Conservation (phyloP, 2,888 invertebrate genomes). For the Tachystola acroxantha region DNA sequence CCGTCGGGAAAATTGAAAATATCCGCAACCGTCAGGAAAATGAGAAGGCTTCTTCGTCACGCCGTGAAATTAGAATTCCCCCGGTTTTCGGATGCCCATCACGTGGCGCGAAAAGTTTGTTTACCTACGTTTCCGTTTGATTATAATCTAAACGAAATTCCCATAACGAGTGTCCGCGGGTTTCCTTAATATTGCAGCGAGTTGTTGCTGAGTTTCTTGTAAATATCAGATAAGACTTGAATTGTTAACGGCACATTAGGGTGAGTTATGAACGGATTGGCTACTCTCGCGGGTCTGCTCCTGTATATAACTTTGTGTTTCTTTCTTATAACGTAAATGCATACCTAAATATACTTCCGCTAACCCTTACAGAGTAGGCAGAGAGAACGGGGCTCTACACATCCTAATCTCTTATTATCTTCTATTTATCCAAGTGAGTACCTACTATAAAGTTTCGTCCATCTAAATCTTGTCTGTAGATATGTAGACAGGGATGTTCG, state of each 20-base stretch:
- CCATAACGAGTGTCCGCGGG: constrained; percentile 37
- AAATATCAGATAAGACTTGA: constrained; percentile 2
- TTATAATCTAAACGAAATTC: constrained; percentile 43
- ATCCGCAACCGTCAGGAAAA: constrained; percentile 73
- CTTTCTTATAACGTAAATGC: too few relatives aligned
- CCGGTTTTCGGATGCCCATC: constrained; percentile 50
- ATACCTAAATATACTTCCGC: too few relatives aligned
- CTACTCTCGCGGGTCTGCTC: too few relatives aligned
- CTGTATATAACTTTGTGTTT: too few relatives aligned
- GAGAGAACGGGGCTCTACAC: too few relatives aligned
- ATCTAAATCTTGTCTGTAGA: too few relatives aligned
- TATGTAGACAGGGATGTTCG: too few relatives aligned
- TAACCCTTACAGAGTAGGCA: too few relatives aligned
- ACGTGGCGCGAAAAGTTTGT: constrained; percentile 65
- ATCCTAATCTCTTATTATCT: too few relatives aligned
- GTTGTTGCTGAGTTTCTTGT: background rate
- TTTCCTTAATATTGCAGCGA: constrained; percentile 19
- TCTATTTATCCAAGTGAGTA: too few relatives aligned
- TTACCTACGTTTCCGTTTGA: constrained; percentile 67
- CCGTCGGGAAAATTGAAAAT: constrained; percentile 74
- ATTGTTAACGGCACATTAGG: constrained; percentile 5
- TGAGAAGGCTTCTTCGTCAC: constrained; percentile 65
- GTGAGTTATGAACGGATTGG: too few relatives aligned
- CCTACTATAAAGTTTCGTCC: too few relatives aligned
- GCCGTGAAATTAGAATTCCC: constrained; percentile 64